A percentile compares a stretch with the other conserved stretches of the same genome.
phyloP scores from a whole-genome alignment of 2,113 vertebrate species.

The Cercocebus atys region DNA sequence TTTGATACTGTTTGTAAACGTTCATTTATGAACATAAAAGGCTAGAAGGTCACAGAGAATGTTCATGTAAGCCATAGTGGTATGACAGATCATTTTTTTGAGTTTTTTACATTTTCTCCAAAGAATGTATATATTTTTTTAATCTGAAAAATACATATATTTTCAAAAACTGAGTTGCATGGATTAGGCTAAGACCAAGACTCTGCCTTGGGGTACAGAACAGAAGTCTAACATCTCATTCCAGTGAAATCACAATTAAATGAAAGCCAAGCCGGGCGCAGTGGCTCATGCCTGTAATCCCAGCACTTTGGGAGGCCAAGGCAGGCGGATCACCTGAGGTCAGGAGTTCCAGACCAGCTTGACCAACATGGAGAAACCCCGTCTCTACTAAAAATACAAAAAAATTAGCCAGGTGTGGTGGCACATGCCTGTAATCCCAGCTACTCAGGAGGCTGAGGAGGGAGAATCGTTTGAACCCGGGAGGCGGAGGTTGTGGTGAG shows the following conservation, averaged over 20 bases:
- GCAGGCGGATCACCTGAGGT: too few species aligned
- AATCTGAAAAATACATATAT: not conserved
- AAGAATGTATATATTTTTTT: not conserved
- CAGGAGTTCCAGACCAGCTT: too few species aligned
- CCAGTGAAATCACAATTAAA: conserved; percentile 15
- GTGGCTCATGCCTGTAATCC: too few species aligned
- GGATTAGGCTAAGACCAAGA: not conserved
- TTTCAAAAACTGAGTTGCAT: not conserved
- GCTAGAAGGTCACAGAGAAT: not conserved
- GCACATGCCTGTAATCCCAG: too few species aligned
- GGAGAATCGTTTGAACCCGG: too few species aligned
- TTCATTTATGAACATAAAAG: not conserved
- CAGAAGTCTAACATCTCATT: not conserved
- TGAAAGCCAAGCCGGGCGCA: not conserved
- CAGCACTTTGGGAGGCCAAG: too few species aligned
- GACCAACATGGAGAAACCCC: too few species aligned
- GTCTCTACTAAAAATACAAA: too few species aligned
- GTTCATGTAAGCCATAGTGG: not conserved
- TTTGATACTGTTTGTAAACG: not conserved
- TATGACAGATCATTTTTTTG: not conserved
- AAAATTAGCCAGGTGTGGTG: too few species aligned
- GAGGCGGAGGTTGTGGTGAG: too few species aligned
- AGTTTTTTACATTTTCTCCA: conserved; percentile 28
- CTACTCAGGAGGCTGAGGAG: too few species aligned
- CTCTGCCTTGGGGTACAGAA: not conserved